Conservation (phyloP, 2,888 invertebrate species). For the Coleophora deauratella region DNA sequence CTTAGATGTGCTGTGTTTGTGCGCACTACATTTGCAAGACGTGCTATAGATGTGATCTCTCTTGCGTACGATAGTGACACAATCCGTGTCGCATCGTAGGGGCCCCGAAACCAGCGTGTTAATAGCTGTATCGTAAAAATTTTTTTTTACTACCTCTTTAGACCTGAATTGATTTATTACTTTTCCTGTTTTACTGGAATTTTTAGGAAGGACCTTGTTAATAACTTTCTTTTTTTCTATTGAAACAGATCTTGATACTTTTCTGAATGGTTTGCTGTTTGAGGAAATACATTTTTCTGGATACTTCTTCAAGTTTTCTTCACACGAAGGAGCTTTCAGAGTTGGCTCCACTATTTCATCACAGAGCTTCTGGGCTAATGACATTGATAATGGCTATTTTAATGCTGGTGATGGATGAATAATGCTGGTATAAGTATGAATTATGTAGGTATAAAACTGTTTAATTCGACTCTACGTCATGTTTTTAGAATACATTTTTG, state of each 20-base stretch:
- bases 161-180: conserved; percentile 23
- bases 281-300: conserved; percentile 4
- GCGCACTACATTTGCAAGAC: conserved; percentile 25
- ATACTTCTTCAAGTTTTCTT: conserved; percentile 9
- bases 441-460: no score
- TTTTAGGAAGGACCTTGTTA: conserved; percentile 25
- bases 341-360: conserved; percentile 39
- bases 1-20: conserved; percentile 17
- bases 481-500: no score
- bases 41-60: conserved; percentile 21
- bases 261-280: conserved; percentile 17
- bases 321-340: conserved; percentile 19
- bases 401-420: background rate
- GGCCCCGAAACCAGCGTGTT: conserved; percentile 40
- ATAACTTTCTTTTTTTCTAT: conserved; percentile 32
- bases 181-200: conserved; percentile 16
- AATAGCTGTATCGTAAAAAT: conserved; percentile 25
- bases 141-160: conserved; percentile 27
- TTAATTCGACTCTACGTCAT: no score
- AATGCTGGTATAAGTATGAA: background rate
- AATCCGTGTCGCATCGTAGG: conserved; percentile 32
- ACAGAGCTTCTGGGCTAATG: conserved; percentile 42
- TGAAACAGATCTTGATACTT: conserved; percentile 22
- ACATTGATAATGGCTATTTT: conserved; percentile 16
- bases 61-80: conserved; percentile 37